phyloP scores from a whole-genome alignment of 2,888 invertebrate species.

The Bimastos eiseni region DNA sequence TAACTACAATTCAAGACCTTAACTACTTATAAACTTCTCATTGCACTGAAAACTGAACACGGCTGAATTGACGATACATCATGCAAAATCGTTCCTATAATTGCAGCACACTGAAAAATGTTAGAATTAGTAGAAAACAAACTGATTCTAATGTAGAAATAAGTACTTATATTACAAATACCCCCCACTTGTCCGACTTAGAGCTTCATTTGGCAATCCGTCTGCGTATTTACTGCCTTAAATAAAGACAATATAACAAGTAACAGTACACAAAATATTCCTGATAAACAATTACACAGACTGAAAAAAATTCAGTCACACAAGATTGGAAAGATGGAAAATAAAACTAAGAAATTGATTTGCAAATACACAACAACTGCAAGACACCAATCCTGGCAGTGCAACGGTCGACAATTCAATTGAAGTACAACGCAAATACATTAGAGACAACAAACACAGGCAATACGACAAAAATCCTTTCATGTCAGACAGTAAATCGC shows the following conservation, averaged over 20 bases:
- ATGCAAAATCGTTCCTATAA: slow-evolving; percentile 4
- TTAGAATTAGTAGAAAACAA: slow-evolving; percentile 9
- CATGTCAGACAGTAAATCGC: neutral
- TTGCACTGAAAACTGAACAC: neutral
- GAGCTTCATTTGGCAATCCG: neutral
- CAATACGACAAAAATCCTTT: neutral
- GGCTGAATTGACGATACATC: neutral
- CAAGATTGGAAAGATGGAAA: neutral
- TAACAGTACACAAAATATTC: neutral
- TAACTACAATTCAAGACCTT: slow-evolving; percentile 13
- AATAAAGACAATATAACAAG: neutral
- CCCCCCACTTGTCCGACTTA: neutral
- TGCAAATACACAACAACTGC: neutral
- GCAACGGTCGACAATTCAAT: neutral
- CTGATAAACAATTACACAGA: neutral
- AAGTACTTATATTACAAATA: slow-evolving; percentile 17
- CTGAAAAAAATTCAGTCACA: neutral
- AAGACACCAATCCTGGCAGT: neutral
- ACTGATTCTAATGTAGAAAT: neutral
- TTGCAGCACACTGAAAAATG: neutral
- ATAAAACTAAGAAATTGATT: slow-evolving; percentile 8
- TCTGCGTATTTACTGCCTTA: neutral
- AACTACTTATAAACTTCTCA: neutral
- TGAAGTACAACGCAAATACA: neutral
- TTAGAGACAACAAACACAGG: neutral